These are phyloP conservation scores for Lepisosteus osseus DNA, from an alignment of 2,113 vertebrate genomes.

Conservation along the genomic window DNA sequence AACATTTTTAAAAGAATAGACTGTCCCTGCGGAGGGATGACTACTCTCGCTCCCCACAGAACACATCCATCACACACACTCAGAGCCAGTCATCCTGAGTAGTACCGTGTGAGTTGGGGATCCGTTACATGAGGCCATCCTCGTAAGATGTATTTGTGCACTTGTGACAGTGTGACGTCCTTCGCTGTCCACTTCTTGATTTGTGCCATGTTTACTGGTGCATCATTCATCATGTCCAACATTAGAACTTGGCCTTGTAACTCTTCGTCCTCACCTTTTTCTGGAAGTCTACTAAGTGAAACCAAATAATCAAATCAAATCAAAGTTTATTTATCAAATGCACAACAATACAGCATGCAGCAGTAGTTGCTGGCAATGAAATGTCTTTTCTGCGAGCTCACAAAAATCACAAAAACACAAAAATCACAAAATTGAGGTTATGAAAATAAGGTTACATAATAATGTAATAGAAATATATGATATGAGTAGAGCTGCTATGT, in stretches of 20 bases:
- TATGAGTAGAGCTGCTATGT: too few relatives aligned
- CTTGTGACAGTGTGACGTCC: constrained; percentile 12
- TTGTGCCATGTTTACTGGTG: constrained; percentile 32
- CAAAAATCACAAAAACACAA: too few relatives aligned
- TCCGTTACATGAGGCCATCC: constrained; percentile 14
- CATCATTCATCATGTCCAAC: constrained; percentile 24
- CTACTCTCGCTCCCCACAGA: constrained; percentile 11
- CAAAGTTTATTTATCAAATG: too few relatives aligned
- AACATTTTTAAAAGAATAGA: constrained; percentile 20
- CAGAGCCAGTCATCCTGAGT: constrained; percentile 34
- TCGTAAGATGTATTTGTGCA: constrained; percentile 9
- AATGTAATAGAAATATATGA: too few relatives aligned
- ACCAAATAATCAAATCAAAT: too few relatives aligned
- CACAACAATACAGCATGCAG: too few relatives aligned
- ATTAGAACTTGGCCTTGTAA: not conserved
- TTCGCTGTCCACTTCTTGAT: constrained; percentile 28
- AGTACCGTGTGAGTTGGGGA: constrained; percentile 29
- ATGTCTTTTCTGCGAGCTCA: too few relatives aligned
- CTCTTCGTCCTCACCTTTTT: not conserved
- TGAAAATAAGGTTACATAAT: too few relatives aligned
- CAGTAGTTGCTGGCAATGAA: too few relatives aligned
- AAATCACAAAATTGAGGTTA: too few relatives aligned
- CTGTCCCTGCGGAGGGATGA: not conserved
- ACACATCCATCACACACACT: constrained; percentile 27
- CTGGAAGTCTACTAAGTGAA: constrained; percentile 11